phyloP scores from a whole-genome alignment of 2,113 vertebrate genomes.

The Leptobrachium ailaonicum region DNA sequence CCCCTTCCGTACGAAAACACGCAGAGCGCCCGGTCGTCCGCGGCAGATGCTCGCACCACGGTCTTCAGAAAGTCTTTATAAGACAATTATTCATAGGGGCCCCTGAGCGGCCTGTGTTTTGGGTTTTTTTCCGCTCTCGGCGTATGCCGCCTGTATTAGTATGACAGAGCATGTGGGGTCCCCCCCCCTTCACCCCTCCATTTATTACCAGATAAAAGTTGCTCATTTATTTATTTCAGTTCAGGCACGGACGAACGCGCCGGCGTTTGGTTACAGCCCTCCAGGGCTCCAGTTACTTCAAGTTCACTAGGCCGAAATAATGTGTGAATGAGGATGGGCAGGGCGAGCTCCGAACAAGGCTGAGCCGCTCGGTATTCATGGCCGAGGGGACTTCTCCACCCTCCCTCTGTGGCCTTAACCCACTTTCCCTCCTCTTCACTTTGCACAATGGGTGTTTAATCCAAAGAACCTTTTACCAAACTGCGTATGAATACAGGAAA shows the following conservation, averaged over 20 bases:
- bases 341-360: slow-evolving; percentile 13
- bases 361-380: slow-evolving; percentile 43
- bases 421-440: slow-evolving; percentile 40
- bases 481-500: slow-evolving; percentile 26
- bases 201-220: slow-evolving; percentile 23
- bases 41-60: slow-evolving; percentile 23
- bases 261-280: slow-evolving; percentile 12
- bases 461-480: slow-evolving; percentile 38
- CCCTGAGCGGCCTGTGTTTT: slow-evolving; percentile 22
- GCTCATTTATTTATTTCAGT: slow-evolving; percentile 41
- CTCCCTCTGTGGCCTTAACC: slow-evolving; percentile 34
- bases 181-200: not conserved
- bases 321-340: slow-evolving; percentile 34
- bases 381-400: slow-evolving; percentile 43
- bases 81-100: slow-evolving; percentile 23
- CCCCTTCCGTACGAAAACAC: not conserved
- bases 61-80: not conserved
- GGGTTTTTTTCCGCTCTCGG: not conserved
- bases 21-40: not conserved
- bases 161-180: slow-evolving; percentile 4
- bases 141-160: slow-evolving; percentile 9
- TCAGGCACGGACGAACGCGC: slow-evolving; percentile 34
- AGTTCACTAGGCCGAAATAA: slow-evolving; percentile 48
- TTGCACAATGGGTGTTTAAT: slow-evolving; percentile 39
- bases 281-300: slow-evolving; percentile 41